Base-by-base conservation (phyloP, 2,888 invertebrate species). In the Drosophila atripex region DNA sequence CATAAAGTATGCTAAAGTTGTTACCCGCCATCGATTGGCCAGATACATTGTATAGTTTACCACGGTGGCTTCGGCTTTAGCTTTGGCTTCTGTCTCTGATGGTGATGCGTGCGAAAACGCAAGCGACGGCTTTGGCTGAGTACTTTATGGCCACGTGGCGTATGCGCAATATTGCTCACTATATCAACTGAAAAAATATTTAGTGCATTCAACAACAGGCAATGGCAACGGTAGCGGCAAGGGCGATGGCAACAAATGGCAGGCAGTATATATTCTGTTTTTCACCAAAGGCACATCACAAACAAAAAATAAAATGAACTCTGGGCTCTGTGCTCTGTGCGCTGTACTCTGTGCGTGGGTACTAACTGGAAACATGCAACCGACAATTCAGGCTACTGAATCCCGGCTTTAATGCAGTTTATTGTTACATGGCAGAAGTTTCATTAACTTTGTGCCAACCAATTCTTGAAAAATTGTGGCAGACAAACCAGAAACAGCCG, bases 361-460 rank as follows among this genome's bases (percentile, higher is more conserved):
- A 55, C 45, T 32, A 39, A 53, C 14, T 41, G 54, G 39, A 30
- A 57, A 41, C 53, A 52, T 30, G 57, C 14, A 54, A 41, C 28
- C 30, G 70, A 45, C 46, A 57, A 56, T 35, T n/a, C 56, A 43
- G 23, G 16, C 45, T 39, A 51, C 52, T n/a, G 55, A 56, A 23
- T 61, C 50, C 32, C 2, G 30, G 30, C 54, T 51, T 64, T 64
- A 80, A 86, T 73, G 59, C 46, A 54, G 65, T 82, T 78, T 35
- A 38, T 41, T 30, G 28, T 32, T 56, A 51, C 72, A 72, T 55
- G 74, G 49, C 50, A 47, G 51, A 85, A 86, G 66, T 88, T 83
- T 76, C 88, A 88, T 86, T 86, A 86, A 88, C 80, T 84, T 86
- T 64, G 28, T 68, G 70, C 71, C 58, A 63, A 63, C 78, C 85